A percentile compares a stretch with the other conserved stretches of the same genome.
phyloP scores from a whole-genome alignment of 2,888 invertebrate species.

The Ecliptopera silaceata region DNA sequence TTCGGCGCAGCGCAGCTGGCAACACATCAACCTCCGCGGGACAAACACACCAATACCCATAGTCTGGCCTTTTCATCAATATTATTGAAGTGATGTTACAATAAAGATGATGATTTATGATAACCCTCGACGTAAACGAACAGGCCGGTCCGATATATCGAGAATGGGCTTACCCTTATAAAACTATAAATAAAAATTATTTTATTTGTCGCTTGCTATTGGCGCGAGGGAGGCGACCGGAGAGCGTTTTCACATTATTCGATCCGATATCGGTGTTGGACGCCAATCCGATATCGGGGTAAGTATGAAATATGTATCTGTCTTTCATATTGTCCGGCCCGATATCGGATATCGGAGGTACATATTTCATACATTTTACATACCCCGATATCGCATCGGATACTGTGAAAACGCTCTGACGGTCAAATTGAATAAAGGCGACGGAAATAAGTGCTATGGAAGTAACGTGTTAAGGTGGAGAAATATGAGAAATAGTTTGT shows the following conservation, averaged over 20 bases:
- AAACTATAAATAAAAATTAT: slow-evolving; percentile 34
- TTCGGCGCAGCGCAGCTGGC: background rate
- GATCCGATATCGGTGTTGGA: too few species aligned
- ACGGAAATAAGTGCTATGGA: slow-evolving; percentile 2
- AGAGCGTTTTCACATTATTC: too few species aligned
- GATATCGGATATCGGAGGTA: too few species aligned
- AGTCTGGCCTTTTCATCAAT: slow-evolving; percentile 29
- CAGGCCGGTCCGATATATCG: slow-evolving; percentile 38
- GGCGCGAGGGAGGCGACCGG: background rate
- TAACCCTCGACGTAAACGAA: slow-evolving; percentile 46
- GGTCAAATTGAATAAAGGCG: slow-evolving; percentile 17
- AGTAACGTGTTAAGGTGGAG: background rate
- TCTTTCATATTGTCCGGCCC: too few species aligned
- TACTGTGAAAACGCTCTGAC: slow-evolving; percentile 3
- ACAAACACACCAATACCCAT: slow-evolving; percentile 23
- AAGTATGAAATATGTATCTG: too few species aligned
- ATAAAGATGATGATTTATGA: slow-evolving; percentile 54
- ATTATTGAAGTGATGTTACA: slow-evolving; percentile 35
- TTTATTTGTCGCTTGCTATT: slow-evolving; percentile 26
- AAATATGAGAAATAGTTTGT: background rate
- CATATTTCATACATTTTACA: too few species aligned
- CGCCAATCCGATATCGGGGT: too few species aligned
- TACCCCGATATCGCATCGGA: too few species aligned
- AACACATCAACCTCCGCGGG: slow-evolving; percentile 11
- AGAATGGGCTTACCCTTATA: slow-evolving; percentile 34